Conservation (phyloP, 2,797 vertebrate genomes). For the Cheirogaleus major region DNA sequence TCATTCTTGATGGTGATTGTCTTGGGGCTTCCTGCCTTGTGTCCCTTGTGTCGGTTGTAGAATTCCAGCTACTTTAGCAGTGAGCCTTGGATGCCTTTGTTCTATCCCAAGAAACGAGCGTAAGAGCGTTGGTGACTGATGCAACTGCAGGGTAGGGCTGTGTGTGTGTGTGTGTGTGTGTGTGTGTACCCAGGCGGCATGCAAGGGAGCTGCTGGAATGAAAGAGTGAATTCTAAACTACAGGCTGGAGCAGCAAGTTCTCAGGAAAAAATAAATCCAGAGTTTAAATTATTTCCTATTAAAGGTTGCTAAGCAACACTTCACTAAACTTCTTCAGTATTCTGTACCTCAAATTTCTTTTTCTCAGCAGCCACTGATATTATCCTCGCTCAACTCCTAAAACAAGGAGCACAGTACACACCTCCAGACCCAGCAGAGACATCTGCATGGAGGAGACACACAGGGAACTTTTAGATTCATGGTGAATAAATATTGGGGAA, state of each 20-base stretch:
- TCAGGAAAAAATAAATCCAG: conserved; percentile 53
- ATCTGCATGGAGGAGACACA: not conserved
- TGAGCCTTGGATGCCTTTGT: not conserved
- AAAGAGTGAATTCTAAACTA: not conserved
- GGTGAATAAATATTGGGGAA: not conserved
- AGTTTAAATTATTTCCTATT: conserved; percentile 73
- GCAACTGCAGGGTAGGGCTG: not conserved
- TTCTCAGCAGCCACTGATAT: conserved; percentile 10
- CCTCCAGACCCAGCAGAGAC: not conserved
- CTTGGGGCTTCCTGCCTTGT: not conserved
- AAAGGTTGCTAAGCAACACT: conserved; percentile 77
- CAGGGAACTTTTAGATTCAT: not conserved
- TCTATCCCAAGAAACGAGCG: not conserved
- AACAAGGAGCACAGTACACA: not conserved
- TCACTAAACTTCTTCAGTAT: conserved; percentile 31
- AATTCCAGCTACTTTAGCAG: not conserved
- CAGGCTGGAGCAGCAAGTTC: conserved; percentile 31
- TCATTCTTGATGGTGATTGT: not conserved
- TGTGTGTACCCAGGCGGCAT: accelerated
- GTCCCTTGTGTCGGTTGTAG: not conserved
- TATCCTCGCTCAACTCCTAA: not conserved
- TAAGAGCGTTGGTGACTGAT: not conserved
- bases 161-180: not conserved
- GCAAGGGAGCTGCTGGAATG: not conserved
- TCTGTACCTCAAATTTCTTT: conserved; percentile 46